A percentile compares a stretch with the other conserved stretches of the same genome.
These are phyloP conservation scores for Agapetus fuscipes DNA, from an alignment of 2,888 invertebrate species.

Conservation along the genomic window DNA sequence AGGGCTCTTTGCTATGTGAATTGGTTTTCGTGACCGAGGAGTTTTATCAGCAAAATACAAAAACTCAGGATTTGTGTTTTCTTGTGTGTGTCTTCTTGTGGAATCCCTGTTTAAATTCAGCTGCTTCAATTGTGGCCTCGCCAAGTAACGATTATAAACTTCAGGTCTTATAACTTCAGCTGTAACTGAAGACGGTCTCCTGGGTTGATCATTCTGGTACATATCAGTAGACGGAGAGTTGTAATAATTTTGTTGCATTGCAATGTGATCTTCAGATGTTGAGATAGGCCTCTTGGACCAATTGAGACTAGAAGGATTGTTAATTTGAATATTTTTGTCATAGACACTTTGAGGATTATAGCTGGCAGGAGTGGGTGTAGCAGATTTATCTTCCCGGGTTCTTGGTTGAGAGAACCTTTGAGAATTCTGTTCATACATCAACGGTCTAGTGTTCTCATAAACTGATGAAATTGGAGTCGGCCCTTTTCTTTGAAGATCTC, in stretches of 20 bases:
- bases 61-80: constrained; percentile 41
- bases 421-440: constrained; percentile 37
- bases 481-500: constrained; percentile 58
- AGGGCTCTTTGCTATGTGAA: constrained; percentile 51
- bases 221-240: constrained; percentile 5
- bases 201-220: constrained; percentile 28
- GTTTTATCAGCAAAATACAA: constrained; percentile 63
- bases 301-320: constrained; percentile 6
- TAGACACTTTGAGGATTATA: constrained; percentile 14
- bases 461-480: constrained; percentile 43
- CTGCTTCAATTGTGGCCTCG: constrained; percentile 23
- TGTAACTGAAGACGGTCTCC: constrained; percentile 41
- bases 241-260: constrained; percentile 42
- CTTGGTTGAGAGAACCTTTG: constrained; percentile 22
- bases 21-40: constrained; percentile 62
- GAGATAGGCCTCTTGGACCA: constrained; percentile 35
- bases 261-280: constrained; percentile 43
- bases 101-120: constrained; percentile 15
- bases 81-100: constrained; percentile 32
- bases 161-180: constrained; percentile 44
- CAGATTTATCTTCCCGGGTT: constrained; percentile 17
- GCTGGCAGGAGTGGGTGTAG: constrained; percentile 14
- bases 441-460: constrained; percentile 42
- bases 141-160: constrained; percentile 22
- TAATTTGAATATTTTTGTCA: constrained; percentile 9